Evolutionary conservation across 2,888 invertebrate genomes (phyloP).

Genomic region (Liopterus haemorrhoidalis): DNA sequence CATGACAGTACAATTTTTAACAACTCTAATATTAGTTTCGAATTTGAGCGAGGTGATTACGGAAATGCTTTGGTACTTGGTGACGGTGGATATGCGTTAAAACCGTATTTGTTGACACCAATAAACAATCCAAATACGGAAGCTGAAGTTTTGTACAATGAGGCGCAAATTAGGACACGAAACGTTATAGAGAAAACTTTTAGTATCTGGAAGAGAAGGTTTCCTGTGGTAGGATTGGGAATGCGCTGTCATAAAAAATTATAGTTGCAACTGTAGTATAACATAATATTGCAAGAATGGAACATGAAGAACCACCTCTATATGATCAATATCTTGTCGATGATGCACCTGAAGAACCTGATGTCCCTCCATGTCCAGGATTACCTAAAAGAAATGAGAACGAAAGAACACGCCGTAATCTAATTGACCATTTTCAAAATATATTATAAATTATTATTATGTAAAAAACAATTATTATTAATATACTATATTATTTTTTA

Average conservation of each 20-base stretch:
- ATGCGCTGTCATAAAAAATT: conserved; percentile 1
- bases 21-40: conserved; percentile 23
- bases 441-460: too few species aligned
- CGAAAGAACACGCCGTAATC: background rate
- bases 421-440: too few species aligned
- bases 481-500: too few species aligned
- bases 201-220: conserved; percentile 8
- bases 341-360: background rate
- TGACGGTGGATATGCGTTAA: conserved; percentile 27
- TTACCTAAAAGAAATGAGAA: background rate
- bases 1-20: too few species aligned
- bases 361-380: background rate
- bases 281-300: background rate
- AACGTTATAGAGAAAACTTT: conserved; percentile 26
- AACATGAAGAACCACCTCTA: background rate
- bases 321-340: background rate
- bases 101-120: conserved; percentile 29
- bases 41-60: conserved; percentile 22
- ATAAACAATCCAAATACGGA: conserved; percentile 23
- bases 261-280: background rate
- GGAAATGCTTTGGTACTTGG: conserved; percentile 26
- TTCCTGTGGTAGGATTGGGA: conserved; percentile 3
- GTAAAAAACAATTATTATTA: too few species aligned
- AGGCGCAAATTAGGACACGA: conserved; percentile 30
- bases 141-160: conserved; percentile 27